Base-by-base conservation (phyloP, 2,113 vertebrate genomes). In the Okapia johnstoni region DNA sequence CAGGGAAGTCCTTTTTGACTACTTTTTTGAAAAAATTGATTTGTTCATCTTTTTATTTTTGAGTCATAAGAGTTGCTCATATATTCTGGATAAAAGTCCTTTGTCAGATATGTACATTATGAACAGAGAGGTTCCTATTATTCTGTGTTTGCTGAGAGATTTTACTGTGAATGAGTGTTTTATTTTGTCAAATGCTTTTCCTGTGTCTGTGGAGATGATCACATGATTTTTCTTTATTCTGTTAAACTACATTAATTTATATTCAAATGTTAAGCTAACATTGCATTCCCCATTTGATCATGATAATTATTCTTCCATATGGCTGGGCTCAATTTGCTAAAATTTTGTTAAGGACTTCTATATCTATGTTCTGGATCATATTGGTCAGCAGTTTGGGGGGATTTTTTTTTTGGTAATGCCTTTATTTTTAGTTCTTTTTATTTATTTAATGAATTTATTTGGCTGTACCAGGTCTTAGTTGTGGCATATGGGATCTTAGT, bases 141-240 rank as follows among this genome's bases (percentile, higher is more conserved):
- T 43, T 79, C 79, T 89, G 21, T 94, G 26, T 76, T 61, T 48
- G 7, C 63, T 48, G 52, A 36, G 12, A 81, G 33, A 36, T 77
- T 93, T 96, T 55, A 50, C 87, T 43, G 36, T 46, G 4, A 90
- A 63, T 77, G 36, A 46, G 13, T 55, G 6, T 50, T 57, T 28
- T 61, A 88, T 87, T 97, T 95, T 91, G 6, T 87, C 76, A 94
- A 43, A 88, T 30, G 40, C 14, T 90, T 90, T 94, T 90, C 30
- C 61, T 79, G 30, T 26, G 26, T 55, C 81, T 83, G 4, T 54
- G 28, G 52, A 95, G 52, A 63, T n/a, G 19, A 86, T 79, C 9
- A 30, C 48, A 55, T 57, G n/a, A 36, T 43, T 86, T 93, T 54
- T 94, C 50, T 96, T 92, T 88, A 81, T 92, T 94, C 46, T 79